Percentiles rank a stretch among this genome's conserved stretches.
Evolutionary conservation across 1,140 invertebrate species (phyloP).

Genomic region (Lepidurus packardi): DNA sequence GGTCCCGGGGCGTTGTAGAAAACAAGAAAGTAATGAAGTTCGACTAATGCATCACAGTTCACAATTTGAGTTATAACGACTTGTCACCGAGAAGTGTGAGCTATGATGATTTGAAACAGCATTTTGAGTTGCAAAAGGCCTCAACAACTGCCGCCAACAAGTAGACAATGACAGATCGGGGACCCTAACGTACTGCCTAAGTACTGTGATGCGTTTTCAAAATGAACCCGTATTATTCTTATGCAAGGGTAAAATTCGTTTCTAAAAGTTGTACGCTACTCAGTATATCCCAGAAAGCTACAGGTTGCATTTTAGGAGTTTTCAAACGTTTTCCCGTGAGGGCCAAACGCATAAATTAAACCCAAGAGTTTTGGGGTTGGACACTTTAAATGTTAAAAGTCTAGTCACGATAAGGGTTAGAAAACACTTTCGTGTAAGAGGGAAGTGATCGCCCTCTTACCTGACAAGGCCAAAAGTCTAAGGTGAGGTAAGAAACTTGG

Average conservation of each 20-base stretch:
- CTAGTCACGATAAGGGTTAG: conserved; percentile 21
- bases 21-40: neutral
- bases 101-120: neutral
- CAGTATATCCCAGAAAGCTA: neutral
- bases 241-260: neutral
- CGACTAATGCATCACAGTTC: neutral
- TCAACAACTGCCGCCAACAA: neutral
- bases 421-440: neutral
- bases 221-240: neutral
- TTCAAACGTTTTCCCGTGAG: neutral
- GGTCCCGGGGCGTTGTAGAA: neutral
- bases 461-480: neutral
- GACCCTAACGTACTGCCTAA: neutral
- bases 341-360: conserved; percentile 15
- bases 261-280: neutral
- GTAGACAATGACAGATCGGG: neutral
- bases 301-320: neutral
- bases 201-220: neutral
- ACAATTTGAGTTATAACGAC: neutral
- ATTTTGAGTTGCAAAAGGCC: neutral
- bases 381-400: conserved; percentile 1
- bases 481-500: neutral
- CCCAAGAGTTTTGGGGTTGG: neutral
- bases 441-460: neutral
- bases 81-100: conserved; percentile 1